These are phyloP conservation scores for Lophotis ruficrista DNA, from an alignment of 2,113 vertebrate genomes.

Conservation along the genomic window DNA sequence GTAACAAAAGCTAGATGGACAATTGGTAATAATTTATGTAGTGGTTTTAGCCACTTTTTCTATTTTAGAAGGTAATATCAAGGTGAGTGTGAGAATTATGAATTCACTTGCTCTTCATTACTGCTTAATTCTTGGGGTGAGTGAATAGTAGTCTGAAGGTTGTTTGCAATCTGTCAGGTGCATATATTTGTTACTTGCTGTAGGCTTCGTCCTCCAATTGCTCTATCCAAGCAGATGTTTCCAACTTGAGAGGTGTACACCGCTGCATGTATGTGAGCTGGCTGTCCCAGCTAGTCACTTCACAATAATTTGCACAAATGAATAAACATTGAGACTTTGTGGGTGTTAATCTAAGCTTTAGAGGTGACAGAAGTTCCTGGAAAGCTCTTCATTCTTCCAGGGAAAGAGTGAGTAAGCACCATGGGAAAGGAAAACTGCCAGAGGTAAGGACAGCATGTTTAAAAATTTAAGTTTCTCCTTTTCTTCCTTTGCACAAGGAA, in stretches of 20 bases:
- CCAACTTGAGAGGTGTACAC: neutral
- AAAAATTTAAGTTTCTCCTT: neutral
- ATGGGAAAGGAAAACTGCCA: neutral
- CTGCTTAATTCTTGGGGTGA: neutral
- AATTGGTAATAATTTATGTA: constrained; percentile 14
- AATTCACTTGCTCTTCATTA: neutral
- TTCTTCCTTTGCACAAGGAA: neutral
- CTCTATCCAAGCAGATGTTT: neutral
- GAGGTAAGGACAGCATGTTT: neutral
- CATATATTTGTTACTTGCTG: neutral
- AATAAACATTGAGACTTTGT: neutral
- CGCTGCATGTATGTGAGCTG: neutral
- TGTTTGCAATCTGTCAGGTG: neutral
- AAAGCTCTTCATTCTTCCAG: neutral
- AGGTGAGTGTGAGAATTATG: neutral
- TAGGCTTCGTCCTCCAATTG: neutral
- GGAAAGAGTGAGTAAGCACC: constrained; percentile 1
- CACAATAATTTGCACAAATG: neutral
- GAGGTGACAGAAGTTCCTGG: neutral
- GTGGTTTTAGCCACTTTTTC: neutral
- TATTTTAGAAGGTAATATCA: neutral
- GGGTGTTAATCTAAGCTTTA: neutral
- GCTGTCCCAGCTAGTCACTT: neutral
- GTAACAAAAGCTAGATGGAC: constrained; percentile 17
- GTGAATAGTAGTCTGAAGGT: neutral